These are phyloP conservation scores for Menidia beryllina DNA, from an alignment of 2,113 vertebrate genomes.

Conservation along the genomic window DNA sequence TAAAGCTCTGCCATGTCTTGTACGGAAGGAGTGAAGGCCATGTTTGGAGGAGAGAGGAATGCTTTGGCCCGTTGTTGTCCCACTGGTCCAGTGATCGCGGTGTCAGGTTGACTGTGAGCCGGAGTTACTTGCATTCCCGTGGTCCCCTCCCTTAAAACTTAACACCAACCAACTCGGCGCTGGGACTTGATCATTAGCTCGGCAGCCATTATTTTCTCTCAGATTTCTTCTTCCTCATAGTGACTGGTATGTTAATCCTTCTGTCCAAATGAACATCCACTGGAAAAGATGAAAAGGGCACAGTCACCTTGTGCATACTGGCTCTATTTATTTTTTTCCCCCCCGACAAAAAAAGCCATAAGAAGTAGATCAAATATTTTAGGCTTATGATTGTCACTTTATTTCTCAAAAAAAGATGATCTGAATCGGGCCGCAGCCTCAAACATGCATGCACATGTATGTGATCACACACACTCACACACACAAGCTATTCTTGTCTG, in stretches of 20 bases:
- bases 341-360: slow-evolving; percentile 29
- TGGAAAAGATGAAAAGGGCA: slow-evolving; percentile 51
- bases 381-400: slow-evolving; percentile 11
- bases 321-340: neutral
- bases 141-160: slow-evolving; percentile 65
- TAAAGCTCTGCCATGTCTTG: slow-evolving; percentile 47
- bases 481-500: slow-evolving; percentile 67
- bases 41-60: slow-evolving; percentile 68
- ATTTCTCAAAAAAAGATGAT: slow-evolving; percentile 44
- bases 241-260: slow-evolving; percentile 54
- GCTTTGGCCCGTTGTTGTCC: slow-evolving; percentile 68
- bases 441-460: slow-evolving; percentile 23
- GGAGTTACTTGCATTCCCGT: slow-evolving; percentile 65
- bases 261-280: slow-evolving; percentile 34
- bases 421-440: slow-evolving; percentile 26
- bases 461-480: slow-evolving; percentile 9
- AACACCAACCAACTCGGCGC: slow-evolving; percentile 36
- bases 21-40: slow-evolving; percentile 57
- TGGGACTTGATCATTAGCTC: slow-evolving; percentile 43
- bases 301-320: slow-evolving; percentile 64
- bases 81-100: slow-evolving; percentile 51
- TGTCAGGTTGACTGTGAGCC: slow-evolving; percentile 73
- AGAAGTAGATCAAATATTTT: slow-evolving; percentile 36
- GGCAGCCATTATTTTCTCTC: slow-evolving; percentile 39
- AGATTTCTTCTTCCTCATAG: slow-evolving; percentile 26